These are phyloP conservation scores for Rhizoglyphus robini DNA, from an alignment of 1,140 invertebrate genomes.

Conservation along the genomic window DNA sequence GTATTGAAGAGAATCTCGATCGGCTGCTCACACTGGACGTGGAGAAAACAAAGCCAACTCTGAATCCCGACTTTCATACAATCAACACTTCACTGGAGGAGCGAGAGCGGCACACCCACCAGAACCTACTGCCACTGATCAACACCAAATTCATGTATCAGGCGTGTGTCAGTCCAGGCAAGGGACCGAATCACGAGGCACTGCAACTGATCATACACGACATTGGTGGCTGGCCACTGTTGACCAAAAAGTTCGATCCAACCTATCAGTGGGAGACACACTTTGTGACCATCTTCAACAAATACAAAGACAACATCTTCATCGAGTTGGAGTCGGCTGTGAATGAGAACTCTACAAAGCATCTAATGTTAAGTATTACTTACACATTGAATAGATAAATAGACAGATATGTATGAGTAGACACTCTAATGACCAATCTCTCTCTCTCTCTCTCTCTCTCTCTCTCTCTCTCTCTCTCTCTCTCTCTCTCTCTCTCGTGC, in stretches of 20 bases:
- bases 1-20: slow-evolving; percentile 17
- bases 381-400: not conserved
- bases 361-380: slow-evolving; percentile 15
- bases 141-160: too few relatives aligned
- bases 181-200: not conserved
- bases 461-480: too few relatives aligned
- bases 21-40: not conserved
- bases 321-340: slow-evolving; percentile 8
- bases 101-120: not conserved
- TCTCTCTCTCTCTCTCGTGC: too few relatives aligned
- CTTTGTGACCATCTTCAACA: not conserved
- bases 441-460: too few relatives aligned
- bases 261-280: slow-evolving; percentile 1
- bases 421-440: too few relatives aligned
- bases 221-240: slow-evolving; percentile 21
- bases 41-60: not conserved
- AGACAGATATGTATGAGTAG: not conserved
- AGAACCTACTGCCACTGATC: not conserved
- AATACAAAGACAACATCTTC: slow-evolving; percentile 10
- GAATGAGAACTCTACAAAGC: slow-evolving; percentile 3
- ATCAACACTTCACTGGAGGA: not conserved
- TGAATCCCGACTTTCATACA: not conserved
- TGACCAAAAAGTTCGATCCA: not conserved
- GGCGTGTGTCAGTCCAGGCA: too few relatives aligned
- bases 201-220: not conserved